Base-by-base conservation (phyloP, 2,113 vertebrate genomes). In the Myrmophylax atrothorax region DNA sequence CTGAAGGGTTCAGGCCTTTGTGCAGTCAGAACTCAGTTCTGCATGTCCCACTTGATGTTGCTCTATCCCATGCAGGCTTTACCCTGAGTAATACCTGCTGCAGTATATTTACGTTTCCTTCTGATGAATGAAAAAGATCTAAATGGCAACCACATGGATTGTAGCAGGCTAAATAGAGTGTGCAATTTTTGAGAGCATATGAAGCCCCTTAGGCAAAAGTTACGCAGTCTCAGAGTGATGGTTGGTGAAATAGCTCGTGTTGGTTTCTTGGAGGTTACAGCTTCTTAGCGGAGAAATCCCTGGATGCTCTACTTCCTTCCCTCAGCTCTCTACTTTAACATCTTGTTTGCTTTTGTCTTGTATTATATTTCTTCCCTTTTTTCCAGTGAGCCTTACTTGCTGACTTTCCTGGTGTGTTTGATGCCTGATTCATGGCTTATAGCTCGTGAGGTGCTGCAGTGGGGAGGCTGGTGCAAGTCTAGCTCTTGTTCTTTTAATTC, bases 151-250 rank as follows among this genome's bases (percentile, higher is more conserved):
- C 10, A 3, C 50, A 7, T 33, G 58, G 46, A 17, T 8, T 86
- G n/a, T 23, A 53, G 58, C 84, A 90, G 62, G 29, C 47, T 56
- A n/a, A 82, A 49, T 49, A 35, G 18, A 68, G 62, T 18, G 3
- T 10, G 35, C n/a, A 18, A 3, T 10, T 58, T 72, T 37, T 68
- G 53, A 70, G 74, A 22, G 12, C 5, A 1, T 35, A 18, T 25
- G 70, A 55, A 59, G n/a, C 22, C 67, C 37, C 50, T 50, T 4
- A 29, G 62, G 78, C 74, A 87, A 62, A 38, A 26, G 37, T 17
- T 29, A 1, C 0, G 2, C 0, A 0, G 7, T 55, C 52, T 49
- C 12, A 7, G 60, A 52, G 73, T 10, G 2, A 37, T 66, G 31
- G 75, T 44, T 52, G 73, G 84, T 56, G 58, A 17, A 53, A 47